Evolutionary conservation across 1,140 invertebrate genomes (phyloP), one percentile per base, ranked within the genome.

Genomic region (Aphaenogaster rudis): DNA sequence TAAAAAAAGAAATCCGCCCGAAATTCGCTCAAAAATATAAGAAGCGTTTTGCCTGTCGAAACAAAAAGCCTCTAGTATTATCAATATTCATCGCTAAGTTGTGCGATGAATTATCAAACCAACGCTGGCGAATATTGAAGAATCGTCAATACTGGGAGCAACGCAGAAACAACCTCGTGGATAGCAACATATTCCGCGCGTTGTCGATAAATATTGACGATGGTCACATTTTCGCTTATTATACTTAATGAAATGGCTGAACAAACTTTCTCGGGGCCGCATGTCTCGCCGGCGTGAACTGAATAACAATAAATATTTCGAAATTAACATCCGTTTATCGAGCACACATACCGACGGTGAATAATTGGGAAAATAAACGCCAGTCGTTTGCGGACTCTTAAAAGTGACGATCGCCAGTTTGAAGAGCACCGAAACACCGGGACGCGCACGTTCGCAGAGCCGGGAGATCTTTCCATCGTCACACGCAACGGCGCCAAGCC

Each of bases 201-300:
- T 33, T 57, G 50, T 71, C 66, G 48, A 59, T 81, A 84, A 74
- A 82, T 61, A 82, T 82, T 74, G 80, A 48, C 69, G 13, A 76
- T 39, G 33, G 17, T 76, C 54, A 28, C 33, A 61, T 74, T 84
- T 84, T 61, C 67, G 13, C 42, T 9, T 61, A 45, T 33, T 45
- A 76, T 28, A 21, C 21, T 21, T 21, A 13, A 45, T 28, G 61
- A 79, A 67, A 39, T 80, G 45, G 5, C 9, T 36, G 13, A 61
- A 48, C 0, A 39, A 82, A 39, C 48, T 76, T 84, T 74, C 54
- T 63, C 39, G 69, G 39, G 33, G 13, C 13, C 42, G 6, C 54
- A 5, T 15, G 11, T 72, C 39, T 59, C 39, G 8, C 28, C 4
- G 69, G 50, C 28, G 17, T 36, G 13, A 61, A 61, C 13, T 21